These are phyloP conservation scores for Triplophysa rosa DNA, from an alignment of 2,113 vertebrate species.

Conservation along the genomic window DNA sequence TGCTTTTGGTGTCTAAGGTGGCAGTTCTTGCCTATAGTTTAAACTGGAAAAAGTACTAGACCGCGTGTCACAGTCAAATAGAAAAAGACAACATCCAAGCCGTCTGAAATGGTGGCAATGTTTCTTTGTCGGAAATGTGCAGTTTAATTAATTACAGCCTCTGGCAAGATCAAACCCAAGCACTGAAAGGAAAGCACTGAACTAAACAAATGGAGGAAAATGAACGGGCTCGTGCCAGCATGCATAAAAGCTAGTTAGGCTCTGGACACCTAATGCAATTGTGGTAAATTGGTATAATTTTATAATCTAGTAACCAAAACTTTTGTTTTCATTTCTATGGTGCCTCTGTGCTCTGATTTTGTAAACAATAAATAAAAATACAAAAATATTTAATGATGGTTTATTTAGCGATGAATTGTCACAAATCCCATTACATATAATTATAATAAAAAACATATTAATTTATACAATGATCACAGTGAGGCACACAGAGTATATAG, in stretches of 20 bases:
- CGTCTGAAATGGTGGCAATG: slow-evolving; percentile 36
- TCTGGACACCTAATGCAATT: background rate
- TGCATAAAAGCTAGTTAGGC: slow-evolving; percentile 6
- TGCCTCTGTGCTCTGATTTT: background rate
- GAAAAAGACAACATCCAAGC: background rate
- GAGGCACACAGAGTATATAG: background rate
- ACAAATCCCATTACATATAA: background rate
- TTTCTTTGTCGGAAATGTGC: slow-evolving; percentile 47
- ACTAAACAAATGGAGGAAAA: slow-evolving; percentile 23
- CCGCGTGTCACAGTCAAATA: too few relatives aligned
- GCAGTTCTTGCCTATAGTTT: background rate
- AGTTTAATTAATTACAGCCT: slow-evolving; percentile 50
- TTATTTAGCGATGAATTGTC: background rate
- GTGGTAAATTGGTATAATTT: background rate
- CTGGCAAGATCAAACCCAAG: slow-evolving; percentile 45
- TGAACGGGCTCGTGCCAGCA: slow-evolving; percentile 7
- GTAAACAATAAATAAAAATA: too few relatives aligned
- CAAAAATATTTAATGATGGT: background rate
- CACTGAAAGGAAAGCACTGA: slow-evolving; percentile 11
- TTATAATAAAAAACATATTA: too few relatives aligned
- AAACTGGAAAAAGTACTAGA: background rate
- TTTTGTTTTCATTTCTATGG: background rate
- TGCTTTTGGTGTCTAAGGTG: too few relatives aligned
- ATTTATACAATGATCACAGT: background rate
- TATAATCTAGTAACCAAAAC: background rate